Evolutionary conservation across 1,140 invertebrate genomes (phyloP), one percentile per base, ranked within the genome.

Genomic region (Physella acuta): DNA sequence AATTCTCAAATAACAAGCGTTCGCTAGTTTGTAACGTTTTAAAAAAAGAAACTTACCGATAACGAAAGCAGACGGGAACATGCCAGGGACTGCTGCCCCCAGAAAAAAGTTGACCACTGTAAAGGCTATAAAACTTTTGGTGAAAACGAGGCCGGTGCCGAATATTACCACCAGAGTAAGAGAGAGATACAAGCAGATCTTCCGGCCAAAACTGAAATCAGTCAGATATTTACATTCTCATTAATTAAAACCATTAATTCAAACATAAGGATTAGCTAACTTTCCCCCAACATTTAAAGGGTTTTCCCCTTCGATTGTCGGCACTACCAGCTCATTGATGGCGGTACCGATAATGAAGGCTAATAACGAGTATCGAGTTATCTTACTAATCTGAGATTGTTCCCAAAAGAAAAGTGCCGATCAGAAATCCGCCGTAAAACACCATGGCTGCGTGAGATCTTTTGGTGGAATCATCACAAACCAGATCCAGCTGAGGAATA

Each of bases 21-120:
- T n/a, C n/a, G n/a, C n/a, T n/a, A n/a, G n/a, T n/a, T n/a, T n/a
- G n/a, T n/a, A n/a, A n/a, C n/a, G n/a, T n/a, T n/a, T n/a, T n/a
- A n/a, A n/a, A n/a, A n/a, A n/a, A n/a, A n/a, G n/a, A n/a, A 76
- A 37, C 73, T 74, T 62, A 75, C 76, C 73, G 34, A 78, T 55
- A 17, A 78, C 74, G 55, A 75, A 75, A 26, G 61, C 60, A 5
- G 76, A 68, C 44, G 74, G 72, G 52, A 73, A 78, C 2, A 74
- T 52, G 28, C 75, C 76, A 0, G 71, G 44, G 28, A 68, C 70
- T 17, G 70, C 56, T 24, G 70, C 63, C 11, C 73, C 75, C 39
- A 70, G 63, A 53, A 78, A 36, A 36, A 78, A 78, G 51, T 74
- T 63, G 17, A 78, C 34, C 1, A 74, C 26, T 62, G 68, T 63